Evolutionary conservation across 2,113 vertebrate genomes (phyloP).

Genomic region (Ornithorhynchus anatinus): DNA sequence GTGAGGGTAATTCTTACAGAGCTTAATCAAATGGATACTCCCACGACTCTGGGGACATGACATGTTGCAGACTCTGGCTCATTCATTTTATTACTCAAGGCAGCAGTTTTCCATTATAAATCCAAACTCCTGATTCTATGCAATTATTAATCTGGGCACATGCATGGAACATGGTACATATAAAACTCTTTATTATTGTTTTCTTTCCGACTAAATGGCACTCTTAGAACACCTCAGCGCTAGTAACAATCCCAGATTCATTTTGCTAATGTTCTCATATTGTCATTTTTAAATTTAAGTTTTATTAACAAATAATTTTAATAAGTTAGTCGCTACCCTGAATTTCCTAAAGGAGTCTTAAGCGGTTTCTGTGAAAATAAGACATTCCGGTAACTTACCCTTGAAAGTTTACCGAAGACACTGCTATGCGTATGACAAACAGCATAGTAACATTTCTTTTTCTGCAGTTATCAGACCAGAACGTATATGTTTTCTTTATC

Average conservation of each 20-base stretch:
- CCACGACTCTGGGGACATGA: neutral
- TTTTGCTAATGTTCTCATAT: neutral
- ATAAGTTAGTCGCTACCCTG: neutral
- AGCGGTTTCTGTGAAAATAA: too few relatives aligned
- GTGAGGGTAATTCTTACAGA: neutral
- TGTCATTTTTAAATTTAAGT: constrained; percentile 21
- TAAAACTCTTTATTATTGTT: neutral
- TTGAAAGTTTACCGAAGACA: neutral
- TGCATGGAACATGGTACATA: neutral
- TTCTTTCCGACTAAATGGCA: neutral
- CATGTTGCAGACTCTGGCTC: neutral
- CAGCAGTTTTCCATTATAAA: constrained; percentile 14
- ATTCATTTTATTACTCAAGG: neutral
- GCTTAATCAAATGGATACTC: constrained; percentile 10
- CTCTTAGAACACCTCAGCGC: too few relatives aligned
- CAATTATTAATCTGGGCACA: neutral
- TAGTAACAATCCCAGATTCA: constrained; percentile 1
- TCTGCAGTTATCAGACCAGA: too few relatives aligned
- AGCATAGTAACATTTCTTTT: too few relatives aligned
- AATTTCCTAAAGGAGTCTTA: neutral
- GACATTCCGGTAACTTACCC: neutral
- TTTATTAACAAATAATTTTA: neutral
- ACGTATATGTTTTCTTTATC: too few relatives aligned
- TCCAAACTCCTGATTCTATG: constrained; percentile 23
- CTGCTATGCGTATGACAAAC: neutral